These are phyloP conservation scores for Camponotus pennsylvanicus DNA, from an alignment of 1,140 invertebrate genomes.

Conservation along the genomic window DNA sequence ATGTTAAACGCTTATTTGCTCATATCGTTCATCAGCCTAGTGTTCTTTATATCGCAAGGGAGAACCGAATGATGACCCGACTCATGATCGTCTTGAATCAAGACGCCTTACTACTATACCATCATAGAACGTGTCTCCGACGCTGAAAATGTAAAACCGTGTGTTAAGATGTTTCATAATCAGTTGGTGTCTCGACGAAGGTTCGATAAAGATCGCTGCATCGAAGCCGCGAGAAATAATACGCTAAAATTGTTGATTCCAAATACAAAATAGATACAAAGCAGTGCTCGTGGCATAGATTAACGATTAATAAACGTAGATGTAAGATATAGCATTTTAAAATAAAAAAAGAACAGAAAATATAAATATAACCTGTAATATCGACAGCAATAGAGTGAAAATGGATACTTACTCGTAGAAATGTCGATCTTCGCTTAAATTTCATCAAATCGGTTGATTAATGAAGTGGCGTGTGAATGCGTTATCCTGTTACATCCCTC, in stretches of 20 bases:
- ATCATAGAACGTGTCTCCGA: no score
- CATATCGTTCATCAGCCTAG: background rate
- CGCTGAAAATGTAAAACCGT: background rate
- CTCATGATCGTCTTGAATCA: background rate
- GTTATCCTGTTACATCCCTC: no score
- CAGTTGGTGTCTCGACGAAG: background rate
- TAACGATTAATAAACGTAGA: background rate
- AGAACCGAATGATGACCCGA: background rate
- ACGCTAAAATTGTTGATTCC: no score
- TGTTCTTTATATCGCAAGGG: background rate
- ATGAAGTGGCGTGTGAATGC: no score
- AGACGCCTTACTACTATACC: no score
- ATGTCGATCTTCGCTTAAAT: no score
- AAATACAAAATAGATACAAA: background rate
- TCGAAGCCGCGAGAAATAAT: background rate
- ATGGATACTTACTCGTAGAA: no score
- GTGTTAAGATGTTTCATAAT: background rate
- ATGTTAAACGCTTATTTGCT: background rate
- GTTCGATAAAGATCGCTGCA: background rate
- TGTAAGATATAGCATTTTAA: background rate
- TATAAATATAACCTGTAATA: no score
- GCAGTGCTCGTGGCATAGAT: background rate
- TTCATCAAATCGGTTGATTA: no score
- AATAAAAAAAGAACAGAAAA: no score
- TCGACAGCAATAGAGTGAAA: no score